A percentile compares a stretch with the other conserved stretches of the same genome.
Evolutionary conservation across 2,113 vertebrate genomes (phyloP).

Genomic region (Apteryx mantelli): DNA sequence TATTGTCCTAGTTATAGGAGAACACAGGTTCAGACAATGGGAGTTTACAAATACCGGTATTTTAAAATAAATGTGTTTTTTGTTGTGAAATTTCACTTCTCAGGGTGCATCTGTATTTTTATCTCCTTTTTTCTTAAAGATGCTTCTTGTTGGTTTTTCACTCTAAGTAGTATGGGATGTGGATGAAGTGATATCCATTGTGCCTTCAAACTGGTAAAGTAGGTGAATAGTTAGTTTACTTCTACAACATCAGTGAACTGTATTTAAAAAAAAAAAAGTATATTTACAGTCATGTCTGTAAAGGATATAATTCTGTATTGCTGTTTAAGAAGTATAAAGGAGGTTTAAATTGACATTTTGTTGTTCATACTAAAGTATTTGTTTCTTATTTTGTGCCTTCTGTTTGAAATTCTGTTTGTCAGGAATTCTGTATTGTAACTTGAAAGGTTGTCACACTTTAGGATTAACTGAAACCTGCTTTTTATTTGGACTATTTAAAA

Average conservation of each 20-base stretch:
- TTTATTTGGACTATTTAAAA: conserved; percentile 15
- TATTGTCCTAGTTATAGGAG: background rate
- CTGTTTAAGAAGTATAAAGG: background rate
- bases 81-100: conserved; percentile 57
- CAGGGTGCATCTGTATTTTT: conserved; percentile 42
- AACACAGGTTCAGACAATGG: conserved; percentile 9
- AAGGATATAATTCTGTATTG: background rate
- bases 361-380: background rate
- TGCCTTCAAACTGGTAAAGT: conserved; percentile 66
- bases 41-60: conserved; percentile 54
- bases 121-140: background rate
- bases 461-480: background rate
- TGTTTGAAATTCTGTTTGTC: background rate
- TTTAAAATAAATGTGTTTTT: conserved; percentile 24
- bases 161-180: conserved; percentile 42
- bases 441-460: background rate
- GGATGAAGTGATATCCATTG: conserved; percentile 43
- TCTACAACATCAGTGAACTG: background rate
- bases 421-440: background rate
- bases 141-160: background rate
- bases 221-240: conserved; percentile 7
- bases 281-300: background rate
- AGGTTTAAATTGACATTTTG: background rate
- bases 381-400: background rate
- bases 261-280: background rate